Base-by-base conservation (phyloP, 2,113 vertebrate species). In the Delphinapterus leucas region DNA sequence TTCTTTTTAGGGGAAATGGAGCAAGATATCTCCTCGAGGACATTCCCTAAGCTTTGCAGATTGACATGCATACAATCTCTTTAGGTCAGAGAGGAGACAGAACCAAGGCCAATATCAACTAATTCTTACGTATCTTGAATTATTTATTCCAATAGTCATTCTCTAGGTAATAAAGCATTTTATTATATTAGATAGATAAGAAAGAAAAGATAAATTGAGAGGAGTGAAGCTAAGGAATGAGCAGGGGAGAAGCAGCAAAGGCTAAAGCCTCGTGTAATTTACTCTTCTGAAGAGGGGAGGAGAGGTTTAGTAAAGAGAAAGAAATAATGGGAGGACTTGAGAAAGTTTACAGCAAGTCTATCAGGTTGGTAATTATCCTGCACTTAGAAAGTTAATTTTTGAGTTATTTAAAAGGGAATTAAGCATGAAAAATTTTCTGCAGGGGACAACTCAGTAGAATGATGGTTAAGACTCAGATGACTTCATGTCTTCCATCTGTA, bases 361-460 rank as follows among this genome's bases (percentile, higher is more conserved):
- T 38, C 0, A 2, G 11, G 26, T 67, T 73, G 82, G 26, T 11
- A 90, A 94, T 65, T 88, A 79, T 18, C 55, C 23, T 70, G 26
- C 31, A 47, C 55, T 79, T 67, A 93, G 86, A 94, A 83, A 95
- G 90, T 60, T 86, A 74, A 65, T 91, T 84, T 95, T 68, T 61
- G 44, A 68, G 41, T 89, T 92, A 60, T 61, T 95, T 90, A 90
- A 97, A 96, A 70, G 63, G 49, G 67, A 86, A 85, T 80, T 79
- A 96, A 76, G 23, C 23, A 28, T 79, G 41, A 21, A 92, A 68
- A 61, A 23, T 47, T 55, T 95, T 88, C 82, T 93, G 2, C 8
- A 91, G 76, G 68, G 68, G 77, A 84, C 58, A 83, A 68, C 73
- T 94, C 1, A 0, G 74, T 41, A 67, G 74, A 65, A 25, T 28